These are phyloP conservation scores for Aplysia californica DNA, from an alignment of 1,140 invertebrate species.

Conservation along the genomic window DNA sequence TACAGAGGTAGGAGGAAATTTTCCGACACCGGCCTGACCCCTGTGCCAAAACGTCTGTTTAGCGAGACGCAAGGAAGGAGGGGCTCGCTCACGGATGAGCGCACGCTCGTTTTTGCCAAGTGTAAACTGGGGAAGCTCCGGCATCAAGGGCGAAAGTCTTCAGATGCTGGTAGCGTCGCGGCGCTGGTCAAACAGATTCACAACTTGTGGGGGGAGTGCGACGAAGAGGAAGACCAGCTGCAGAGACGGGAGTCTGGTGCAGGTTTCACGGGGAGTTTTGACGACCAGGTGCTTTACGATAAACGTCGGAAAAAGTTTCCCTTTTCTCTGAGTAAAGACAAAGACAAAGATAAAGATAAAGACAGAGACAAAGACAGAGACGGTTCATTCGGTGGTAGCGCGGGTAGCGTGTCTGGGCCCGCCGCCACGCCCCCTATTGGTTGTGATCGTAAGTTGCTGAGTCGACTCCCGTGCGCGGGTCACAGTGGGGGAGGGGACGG, in stretches of 20 bases:
- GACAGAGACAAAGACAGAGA: constrained; percentile 1
- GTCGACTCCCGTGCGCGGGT: too few relatives aligned
- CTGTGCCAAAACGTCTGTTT: constrained; percentile 17
- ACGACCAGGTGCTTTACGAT: constrained; percentile 18
- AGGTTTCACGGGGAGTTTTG: background rate
- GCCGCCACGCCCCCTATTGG: too few relatives aligned
- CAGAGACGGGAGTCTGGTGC: background rate
- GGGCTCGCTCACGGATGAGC: constrained; percentile 19
- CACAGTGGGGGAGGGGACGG: background rate
- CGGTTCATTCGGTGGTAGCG: background rate
- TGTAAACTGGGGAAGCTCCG: constrained; percentile 24
- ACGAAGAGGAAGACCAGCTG: background rate
- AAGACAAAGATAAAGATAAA: background rate
- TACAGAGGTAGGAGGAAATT: constrained; percentile 24
- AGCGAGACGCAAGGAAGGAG: constrained; percentile 4
- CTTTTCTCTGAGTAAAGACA: background rate
- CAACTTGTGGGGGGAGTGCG: constrained; percentile 22
- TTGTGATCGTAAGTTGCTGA: too few relatives aligned
- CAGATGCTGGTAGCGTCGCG: constrained; percentile 19
- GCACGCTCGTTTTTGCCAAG: constrained; percentile 20
- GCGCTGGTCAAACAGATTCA: constrained; percentile 27
- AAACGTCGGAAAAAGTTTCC: constrained; percentile 16
- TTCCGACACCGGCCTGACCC: constrained; percentile 22
- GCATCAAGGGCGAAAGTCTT: constrained; percentile 9
- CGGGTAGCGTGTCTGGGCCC: too few relatives aligned